Conservation (phyloP, 35 echinoderm and acorn worm species). For the Apostichopus californicus region DNA sequence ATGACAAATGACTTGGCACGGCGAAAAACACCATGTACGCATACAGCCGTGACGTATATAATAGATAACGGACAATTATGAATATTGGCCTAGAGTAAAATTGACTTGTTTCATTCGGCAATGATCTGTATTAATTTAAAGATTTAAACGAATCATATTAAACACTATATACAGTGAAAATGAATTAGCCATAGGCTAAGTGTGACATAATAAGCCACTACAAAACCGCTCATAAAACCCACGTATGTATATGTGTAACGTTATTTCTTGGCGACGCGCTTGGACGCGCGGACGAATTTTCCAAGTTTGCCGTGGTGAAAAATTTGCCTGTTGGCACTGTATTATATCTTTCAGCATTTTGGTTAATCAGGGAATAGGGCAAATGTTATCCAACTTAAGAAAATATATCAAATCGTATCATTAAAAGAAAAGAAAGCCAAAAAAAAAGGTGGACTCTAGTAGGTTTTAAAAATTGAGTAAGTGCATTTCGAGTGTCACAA, state of each 20-base stretch:
- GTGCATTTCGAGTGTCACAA: background rate
- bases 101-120: background rate
- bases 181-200: background rate
- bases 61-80: background rate
- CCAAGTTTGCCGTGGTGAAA: background rate
- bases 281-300: background rate
- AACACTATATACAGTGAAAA: background rate
- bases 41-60: background rate
- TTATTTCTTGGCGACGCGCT: background rate
- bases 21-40: background rate
- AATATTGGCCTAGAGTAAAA: background rate
- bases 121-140: background rate
- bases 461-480: background rate
- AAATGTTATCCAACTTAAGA: no score
- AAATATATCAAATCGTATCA: no score
- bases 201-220: background rate
- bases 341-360: background rate
- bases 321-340: background rate
- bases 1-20: background rate
- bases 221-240: no score
- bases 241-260: background rate
- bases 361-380: no score
- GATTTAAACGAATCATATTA: background rate
- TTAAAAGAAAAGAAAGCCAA: no score
- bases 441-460: no score